phyloP scores from a whole-genome alignment of 1,140 invertebrate genomes.

The Spodoptera litura region DNA sequence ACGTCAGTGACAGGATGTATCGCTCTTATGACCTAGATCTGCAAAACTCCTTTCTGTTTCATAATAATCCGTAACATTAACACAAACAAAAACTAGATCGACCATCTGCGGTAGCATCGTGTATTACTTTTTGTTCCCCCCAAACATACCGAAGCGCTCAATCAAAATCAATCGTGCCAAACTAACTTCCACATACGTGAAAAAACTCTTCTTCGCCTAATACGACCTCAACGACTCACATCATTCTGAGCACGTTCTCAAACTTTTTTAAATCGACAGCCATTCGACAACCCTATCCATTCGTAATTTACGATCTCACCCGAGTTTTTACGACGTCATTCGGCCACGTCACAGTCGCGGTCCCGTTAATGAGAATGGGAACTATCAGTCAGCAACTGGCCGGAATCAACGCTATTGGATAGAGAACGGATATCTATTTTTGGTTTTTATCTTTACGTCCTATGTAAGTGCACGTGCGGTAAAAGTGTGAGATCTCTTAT shows the following conservation, averaged over 20 bases:
- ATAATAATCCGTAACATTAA: no score
- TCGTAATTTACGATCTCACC: constrained; percentile 46
- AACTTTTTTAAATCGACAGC: constrained; percentile 26
- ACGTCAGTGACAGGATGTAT: no score
- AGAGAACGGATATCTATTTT: constrained; percentile 77
- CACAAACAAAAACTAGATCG: no score
- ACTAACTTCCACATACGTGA: not conserved
- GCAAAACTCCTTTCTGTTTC: not conserved
- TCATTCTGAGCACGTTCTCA: constrained; percentile 13
- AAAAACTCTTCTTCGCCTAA: constrained; percentile 3
- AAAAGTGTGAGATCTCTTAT: constrained; percentile 47
- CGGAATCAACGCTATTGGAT: constrained; percentile 72
- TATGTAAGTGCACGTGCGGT: constrained; percentile 18
- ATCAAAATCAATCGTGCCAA: not conserved
- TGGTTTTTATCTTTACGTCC: constrained; percentile 67
- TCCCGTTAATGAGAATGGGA: constrained; percentile 79
- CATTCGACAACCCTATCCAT: constrained; percentile 47
- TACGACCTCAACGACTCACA: not conserved
- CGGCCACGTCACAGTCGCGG: constrained; percentile 38
- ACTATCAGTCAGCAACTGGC: constrained; percentile 60
- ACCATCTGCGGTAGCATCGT: not conserved
- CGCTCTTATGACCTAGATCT: no score
- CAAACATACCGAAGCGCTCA: no score
- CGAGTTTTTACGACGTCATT: constrained; percentile 47
- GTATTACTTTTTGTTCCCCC: not conserved